These are phyloP conservation scores for Eublepharis macularius DNA, from an alignment of 2,113 vertebrate species.

Conservation along the genomic window DNA sequence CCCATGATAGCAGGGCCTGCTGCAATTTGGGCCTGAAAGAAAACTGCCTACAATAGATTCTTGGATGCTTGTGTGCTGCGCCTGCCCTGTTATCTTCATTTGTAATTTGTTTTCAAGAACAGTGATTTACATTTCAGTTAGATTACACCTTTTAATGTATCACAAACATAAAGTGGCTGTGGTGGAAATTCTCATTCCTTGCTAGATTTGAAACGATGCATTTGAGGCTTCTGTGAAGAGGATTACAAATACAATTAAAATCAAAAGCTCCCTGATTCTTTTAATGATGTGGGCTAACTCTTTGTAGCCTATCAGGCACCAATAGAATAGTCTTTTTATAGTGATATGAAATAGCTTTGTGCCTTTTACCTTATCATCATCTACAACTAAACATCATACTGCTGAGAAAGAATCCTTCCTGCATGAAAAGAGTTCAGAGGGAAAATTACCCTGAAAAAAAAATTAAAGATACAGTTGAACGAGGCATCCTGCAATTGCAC, in stretches of 20 bases:
- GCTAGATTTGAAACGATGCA: constrained; percentile 82
- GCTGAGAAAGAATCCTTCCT: constrained; percentile 24
- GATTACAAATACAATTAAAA: constrained; percentile 92
- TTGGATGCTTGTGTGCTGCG: constrained; percentile 79
- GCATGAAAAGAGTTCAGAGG: constrained; percentile 26
- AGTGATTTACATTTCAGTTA: constrained; percentile 96
- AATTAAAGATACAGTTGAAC: not conserved
- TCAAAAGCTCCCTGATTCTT: constrained; percentile 81
- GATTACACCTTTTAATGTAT: constrained; percentile 91
- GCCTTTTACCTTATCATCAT: constrained; percentile 29
- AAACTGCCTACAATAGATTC: constrained; percentile 62
- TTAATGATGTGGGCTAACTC: constrained; percentile 75
- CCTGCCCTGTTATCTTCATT: constrained; percentile 83
- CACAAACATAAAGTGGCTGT: constrained; percentile 76
- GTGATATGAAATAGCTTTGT: constrained; percentile 29
- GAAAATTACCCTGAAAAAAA: constrained; percentile 38
- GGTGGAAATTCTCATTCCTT: constrained; percentile 73
- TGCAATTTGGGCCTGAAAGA: constrained; percentile 82
- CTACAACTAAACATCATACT: constrained; percentile 1
- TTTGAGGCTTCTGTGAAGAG: constrained; percentile 86
- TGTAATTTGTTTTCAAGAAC: constrained; percentile 93
- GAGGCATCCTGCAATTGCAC: not conserved
- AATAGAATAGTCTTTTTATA: constrained; percentile 42
- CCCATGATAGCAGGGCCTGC: constrained; percentile 79
- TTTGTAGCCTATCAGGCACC: constrained; percentile 59